phyloP scores from a whole-genome alignment of 1,140 invertebrate species.

The Octopus bimaculoides region DNA sequence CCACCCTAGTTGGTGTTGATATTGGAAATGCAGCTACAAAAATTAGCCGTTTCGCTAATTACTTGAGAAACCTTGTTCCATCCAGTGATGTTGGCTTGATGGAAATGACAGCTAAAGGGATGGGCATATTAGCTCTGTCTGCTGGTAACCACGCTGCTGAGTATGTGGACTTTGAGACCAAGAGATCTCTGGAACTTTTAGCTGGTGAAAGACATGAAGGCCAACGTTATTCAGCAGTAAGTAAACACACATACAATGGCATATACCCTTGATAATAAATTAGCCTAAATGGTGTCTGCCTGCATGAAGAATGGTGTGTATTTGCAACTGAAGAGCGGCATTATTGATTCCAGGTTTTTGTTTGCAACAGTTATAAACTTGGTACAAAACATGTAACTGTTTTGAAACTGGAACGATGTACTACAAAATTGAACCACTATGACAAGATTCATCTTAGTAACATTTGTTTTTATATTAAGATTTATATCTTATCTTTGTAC shows the following conservation, averaged over 20 bases:
- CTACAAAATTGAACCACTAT: no score
- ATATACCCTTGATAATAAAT: not conserved
- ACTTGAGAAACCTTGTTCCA: constrained; percentile 83
- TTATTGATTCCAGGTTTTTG: not conserved
- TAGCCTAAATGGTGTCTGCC: no score
- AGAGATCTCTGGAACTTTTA: constrained; percentile 91
- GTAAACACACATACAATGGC: constrained; percentile 17
- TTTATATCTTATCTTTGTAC: no score
- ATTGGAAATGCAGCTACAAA: constrained; percentile 86
- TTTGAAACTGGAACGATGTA: no score
- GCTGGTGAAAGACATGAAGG: constrained; percentile 84
- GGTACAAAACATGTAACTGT: no score
- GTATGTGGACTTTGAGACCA: constrained; percentile 95
- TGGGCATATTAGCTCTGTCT: constrained; percentile 85
- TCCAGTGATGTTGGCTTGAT: constrained; percentile 89
- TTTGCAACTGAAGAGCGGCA: not conserved
- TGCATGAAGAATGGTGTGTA: not conserved
- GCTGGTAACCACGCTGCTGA: constrained; percentile 91
- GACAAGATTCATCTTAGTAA: no score
- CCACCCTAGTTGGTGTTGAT: constrained; percentile 88
- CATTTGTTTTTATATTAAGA: no score
- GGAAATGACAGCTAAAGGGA: constrained; percentile 92
- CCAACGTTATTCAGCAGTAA: constrained; percentile 83
- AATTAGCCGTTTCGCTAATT: constrained; percentile 90
- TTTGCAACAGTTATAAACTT: not conserved